Base-by-base conservation (phyloP, 2,113 vertebrate genomes). In the Eulacestoma nigropectus region DNA sequence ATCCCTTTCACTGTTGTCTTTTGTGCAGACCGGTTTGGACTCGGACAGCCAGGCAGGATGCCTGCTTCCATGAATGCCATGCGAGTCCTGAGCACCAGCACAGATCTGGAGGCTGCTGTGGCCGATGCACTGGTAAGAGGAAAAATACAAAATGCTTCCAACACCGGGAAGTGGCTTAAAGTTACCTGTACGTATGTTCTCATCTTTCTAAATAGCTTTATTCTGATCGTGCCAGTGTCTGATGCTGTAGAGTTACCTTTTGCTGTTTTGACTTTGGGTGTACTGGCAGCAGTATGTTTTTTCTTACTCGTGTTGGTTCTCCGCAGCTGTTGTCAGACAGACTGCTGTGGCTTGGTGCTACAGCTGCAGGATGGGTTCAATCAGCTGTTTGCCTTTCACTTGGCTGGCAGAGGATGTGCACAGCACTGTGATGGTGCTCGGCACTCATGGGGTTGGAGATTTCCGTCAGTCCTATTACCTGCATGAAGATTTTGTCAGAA, bases 61-160 rank as follows among this genome's bases (percentile, higher is more conserved):
- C 99, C 99, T 84, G 99, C 99, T 12, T 99, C 99, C 9, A 98
- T 99, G 89, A 99, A 99, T 69, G 99, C 99, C 91, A 99, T 99
- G 99, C 96, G 99, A 91, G 99, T 99, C 57, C 97, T 99, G 52
- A 99, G 99, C 97, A 99, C 99, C 3, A 99, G 99, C 91, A 99
- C 99, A 4, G 99, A 99, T 90, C 98, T 99, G 89, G 99, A 99
- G 94, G 99, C 99, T 26, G 99, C 99, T 0, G 99, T 99, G 11
- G 99, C 99, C 0, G 99, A 99, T 90, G 99, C 99, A 95, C 97
- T 99, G 99, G 99, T 99, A 98, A 98, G 98, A 97, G 87, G 96
- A 22, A 95, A 91, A 46, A 47, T 87, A 56, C 94, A 97, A 96
- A 97, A 96, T 97, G 90, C 90, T 96, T 85, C 95, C 92, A 32